Conservation (phyloP, 1,140 invertebrate genomes). For the Lysiphlebus fabarum region DNA sequence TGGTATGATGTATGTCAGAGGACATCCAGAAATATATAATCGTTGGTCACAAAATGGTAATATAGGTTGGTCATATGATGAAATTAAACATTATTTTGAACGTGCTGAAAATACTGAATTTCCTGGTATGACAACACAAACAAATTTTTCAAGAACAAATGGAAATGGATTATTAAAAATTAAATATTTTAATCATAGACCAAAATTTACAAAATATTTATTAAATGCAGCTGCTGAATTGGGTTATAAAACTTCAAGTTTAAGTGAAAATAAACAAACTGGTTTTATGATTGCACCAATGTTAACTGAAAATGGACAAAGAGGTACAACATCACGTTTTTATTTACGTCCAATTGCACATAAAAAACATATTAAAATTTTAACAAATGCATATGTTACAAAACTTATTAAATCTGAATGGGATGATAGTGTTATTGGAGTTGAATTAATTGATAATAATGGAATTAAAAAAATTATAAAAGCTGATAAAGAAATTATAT, state of each 20-base stretch:
- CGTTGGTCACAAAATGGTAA: conserved; percentile 74
- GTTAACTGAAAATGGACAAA: conserved; percentile 58
- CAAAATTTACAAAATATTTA: conserved; percentile 58
- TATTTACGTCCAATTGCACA: conserved; percentile 52
- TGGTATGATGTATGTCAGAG: conserved; percentile 77
- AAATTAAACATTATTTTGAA: conserved; percentile 64
- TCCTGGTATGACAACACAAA: conserved; percentile 34
- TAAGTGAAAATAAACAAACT: conserved; percentile 62
- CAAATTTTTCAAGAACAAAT: conserved; percentile 26
- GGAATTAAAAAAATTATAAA: conserved; percentile 36
- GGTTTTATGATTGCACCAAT: conserved; percentile 58
- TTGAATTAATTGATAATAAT: conserved; percentile 59
- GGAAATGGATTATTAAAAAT: conserved; percentile 48
- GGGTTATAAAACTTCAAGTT: conserved; percentile 66
- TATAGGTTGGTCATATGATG: conserved; percentile 80
- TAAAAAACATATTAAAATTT: conserved; percentile 48
- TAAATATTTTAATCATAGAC: conserved; percentile 56
- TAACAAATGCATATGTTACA: conserved; percentile 53
- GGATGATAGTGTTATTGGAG: conserved; percentile 57
- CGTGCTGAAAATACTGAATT: conserved; percentile 46
- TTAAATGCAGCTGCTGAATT: conserved; percentile 67
- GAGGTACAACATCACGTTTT: conserved; percentile 57
- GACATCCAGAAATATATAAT: conserved; percentile 72
- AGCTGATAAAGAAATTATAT: conserved; percentile 61
- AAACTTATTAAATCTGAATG: conserved; percentile 52